Evolutionary conservation across 2,888 invertebrate genomes (phyloP).

Genomic region (Neoitamus cyanurus): DNA sequence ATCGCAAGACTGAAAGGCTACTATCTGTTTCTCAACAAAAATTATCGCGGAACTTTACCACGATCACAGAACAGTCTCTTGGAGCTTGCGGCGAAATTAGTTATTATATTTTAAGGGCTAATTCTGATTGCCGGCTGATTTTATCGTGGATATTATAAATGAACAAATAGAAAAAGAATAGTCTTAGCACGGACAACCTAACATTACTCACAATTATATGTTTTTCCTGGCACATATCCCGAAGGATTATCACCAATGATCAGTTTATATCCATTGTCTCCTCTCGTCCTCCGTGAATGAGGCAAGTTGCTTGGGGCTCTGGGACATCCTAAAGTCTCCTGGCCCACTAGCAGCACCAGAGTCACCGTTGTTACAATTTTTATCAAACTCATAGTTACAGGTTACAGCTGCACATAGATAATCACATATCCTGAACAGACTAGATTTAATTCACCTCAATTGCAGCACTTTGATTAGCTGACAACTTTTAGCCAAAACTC

Average conservation of each 20-base stretch:
- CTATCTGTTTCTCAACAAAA: neutral
- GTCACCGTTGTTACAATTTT: neutral
- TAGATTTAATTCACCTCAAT: neutral
- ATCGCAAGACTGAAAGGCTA: neutral
- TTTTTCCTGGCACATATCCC: slow-evolving; percentile 84
- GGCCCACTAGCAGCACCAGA: neutral
- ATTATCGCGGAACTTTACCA: neutral
- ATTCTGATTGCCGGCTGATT: neutral
- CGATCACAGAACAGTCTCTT: neutral
- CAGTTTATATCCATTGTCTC: slow-evolving; percentile 89
- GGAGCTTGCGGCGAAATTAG: neutral
- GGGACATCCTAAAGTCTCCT: slow-evolving; percentile 57
- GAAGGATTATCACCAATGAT: slow-evolving; percentile 82
- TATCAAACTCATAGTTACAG: neutral
- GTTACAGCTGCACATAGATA: neutral
- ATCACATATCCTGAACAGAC: neutral
- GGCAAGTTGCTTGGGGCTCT: slow-evolving; percentile 63
- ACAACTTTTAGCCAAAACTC: neutral
- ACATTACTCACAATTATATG: slow-evolving; percentile 78
- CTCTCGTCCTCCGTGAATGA: slow-evolving; percentile 72
- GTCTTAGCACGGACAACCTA: neutral
- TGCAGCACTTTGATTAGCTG: neutral
- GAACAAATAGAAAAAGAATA: neutral
- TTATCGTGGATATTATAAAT: neutral
- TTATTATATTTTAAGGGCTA: neutral